Evolutionary conservation across 2,888 invertebrate species (phyloP).

Genomic region (Microchrysa polita): DNA sequence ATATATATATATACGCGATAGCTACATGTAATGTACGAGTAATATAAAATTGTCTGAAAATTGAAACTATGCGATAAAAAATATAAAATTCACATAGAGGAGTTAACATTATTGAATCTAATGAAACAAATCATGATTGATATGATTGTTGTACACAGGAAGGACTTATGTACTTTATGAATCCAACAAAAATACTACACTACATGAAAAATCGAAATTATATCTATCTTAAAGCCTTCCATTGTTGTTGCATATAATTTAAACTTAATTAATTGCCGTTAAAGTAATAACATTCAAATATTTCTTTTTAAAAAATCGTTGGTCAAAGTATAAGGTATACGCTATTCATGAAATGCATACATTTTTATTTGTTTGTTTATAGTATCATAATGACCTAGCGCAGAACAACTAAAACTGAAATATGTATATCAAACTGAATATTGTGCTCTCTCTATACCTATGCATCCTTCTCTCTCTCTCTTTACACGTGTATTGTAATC

Average conservation of each 20-base stretch:
- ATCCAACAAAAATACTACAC: too few species aligned
- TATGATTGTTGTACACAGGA: conserved; percentile 16
- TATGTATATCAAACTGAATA: background rate
- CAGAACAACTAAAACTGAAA: background rate
- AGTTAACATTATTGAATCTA: conserved; percentile 28
- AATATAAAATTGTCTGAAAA: conserved; percentile 30
- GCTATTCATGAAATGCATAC: too few species aligned
- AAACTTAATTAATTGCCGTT: too few species aligned
- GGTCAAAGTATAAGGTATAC: too few species aligned
- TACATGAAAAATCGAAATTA: too few species aligned
- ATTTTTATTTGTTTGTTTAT: too few species aligned
- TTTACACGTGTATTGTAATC: conserved; percentile 19
- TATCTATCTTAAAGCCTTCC: background rate
- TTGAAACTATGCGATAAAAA: background rate
- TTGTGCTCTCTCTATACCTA: too few species aligned
- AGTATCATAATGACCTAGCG: background rate
- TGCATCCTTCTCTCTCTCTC: conserved; percentile 18
- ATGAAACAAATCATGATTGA: background rate
- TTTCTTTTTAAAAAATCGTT: too few species aligned
- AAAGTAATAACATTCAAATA: too few species aligned
- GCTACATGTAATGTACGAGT: conserved; percentile 22
- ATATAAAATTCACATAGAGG: conserved; percentile 3
- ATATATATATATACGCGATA: too few species aligned
- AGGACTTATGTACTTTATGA: too few species aligned
- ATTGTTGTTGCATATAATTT: background rate